Evolutionary conservation across 1,140 invertebrate species (phyloP).

Genomic region (Listronotus bonariensis): DNA sequence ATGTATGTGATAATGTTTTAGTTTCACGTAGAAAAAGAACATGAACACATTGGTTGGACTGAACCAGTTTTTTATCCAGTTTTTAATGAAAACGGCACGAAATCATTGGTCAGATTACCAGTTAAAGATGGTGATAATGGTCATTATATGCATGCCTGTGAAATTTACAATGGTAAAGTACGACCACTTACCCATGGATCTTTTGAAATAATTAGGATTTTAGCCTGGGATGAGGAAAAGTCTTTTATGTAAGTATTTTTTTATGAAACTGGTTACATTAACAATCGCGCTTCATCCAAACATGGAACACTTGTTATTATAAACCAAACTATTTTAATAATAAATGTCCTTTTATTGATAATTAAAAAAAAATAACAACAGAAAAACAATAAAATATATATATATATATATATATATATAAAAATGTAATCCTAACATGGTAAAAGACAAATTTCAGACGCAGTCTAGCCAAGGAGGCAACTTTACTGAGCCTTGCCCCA

Average conservation of each 20-base stretch:
- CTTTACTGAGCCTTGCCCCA: too few relatives aligned
- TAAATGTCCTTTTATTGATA: too few relatives aligned
- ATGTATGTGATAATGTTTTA: constrained; percentile 14
- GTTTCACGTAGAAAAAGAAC: constrained; percentile 54
- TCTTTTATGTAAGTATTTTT: constrained; percentile 63
- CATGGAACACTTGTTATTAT: too few relatives aligned
- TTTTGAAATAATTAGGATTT: constrained; percentile 69
- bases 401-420: too few relatives aligned
- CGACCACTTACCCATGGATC: constrained; percentile 66
- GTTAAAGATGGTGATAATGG: constrained; percentile 63
- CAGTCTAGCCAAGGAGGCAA: too few relatives aligned
- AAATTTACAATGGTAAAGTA: constrained; percentile 53
- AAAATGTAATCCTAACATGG: too few relatives aligned
- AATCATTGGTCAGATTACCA: constrained; percentile 62
- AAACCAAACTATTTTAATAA: too few relatives aligned
- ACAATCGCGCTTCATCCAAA: too few relatives aligned
- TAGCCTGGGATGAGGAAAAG: constrained; percentile 69
- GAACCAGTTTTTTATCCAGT: constrained; percentile 55
- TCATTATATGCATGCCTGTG: constrained; percentile 58
- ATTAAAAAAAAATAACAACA: too few relatives aligned
- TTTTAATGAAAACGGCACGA: constrained; percentile 55
- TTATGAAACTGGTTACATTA: too few relatives aligned
- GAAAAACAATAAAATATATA: too few relatives aligned
- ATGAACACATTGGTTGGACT: constrained; percentile 62
- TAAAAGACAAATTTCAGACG: too few relatives aligned